Evolutionary conservation across 92 coral and sea anemone genomes (phyloP), one percentile per base, ranked within the genome.

Genomic region (Palythoa heliodiscus): DNA sequence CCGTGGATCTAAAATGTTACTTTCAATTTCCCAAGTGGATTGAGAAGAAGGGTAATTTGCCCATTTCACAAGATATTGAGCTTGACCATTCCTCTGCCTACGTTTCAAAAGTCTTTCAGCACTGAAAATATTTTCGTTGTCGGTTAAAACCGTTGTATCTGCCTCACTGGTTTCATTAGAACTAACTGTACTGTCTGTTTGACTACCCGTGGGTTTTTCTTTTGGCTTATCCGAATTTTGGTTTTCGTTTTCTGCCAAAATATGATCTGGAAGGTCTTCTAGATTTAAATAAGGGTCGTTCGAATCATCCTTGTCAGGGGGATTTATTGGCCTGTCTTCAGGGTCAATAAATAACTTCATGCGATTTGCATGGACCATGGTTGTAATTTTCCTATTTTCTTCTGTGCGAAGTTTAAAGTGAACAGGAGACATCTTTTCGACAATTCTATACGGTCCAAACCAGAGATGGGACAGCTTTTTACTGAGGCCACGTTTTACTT

Each of bases 391-490:
- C 14, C 83, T 70, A 57, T 85, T 75, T 17, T 85, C 83, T 14
- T 76, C 71, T 8, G 84, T 76, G 22, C 89, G 89, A 9, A 86
- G 70, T 38, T 52, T 40, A 67, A 64, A 87, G 52, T 87, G 89
- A 8, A 87, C 86, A n/a, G 86, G 81, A 1, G 86, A 79, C 37
- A 74, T 70, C 43, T 87, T 79, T 54, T 60, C 70, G 16, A 70
- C 86, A 10, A 87, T 77, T 14, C 89, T 73, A 38, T 70, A 87
- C 11, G 85, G 89, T 40, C 86, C 89, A 52, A 54, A 83, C 86
- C 89, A 72, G 14, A 39, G 54, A 72, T 72, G 52, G 3, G 24
- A 52, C 4, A 72, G 55, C 55, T 72, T 72, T 72, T 72, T 72
- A 9, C 55, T 15, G 5, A 72, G 55, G 29, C 76, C 76, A 4